Evolutionary conservation across 2,797 vertebrate genomes (phyloP).

Genomic region (Spheniscus humboldti): DNA sequence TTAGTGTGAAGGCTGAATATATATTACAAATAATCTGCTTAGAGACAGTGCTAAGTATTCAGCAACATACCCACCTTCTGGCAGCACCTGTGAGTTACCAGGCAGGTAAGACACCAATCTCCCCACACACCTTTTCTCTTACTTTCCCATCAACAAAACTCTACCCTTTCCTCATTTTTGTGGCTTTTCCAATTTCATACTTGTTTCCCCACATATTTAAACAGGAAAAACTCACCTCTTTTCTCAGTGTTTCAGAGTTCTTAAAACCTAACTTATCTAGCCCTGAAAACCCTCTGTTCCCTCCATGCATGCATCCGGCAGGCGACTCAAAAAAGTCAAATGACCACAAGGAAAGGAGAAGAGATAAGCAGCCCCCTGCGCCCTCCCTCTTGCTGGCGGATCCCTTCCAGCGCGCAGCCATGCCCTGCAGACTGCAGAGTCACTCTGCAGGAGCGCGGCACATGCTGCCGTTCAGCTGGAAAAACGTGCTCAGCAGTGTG

Average conservation of each 20-base stretch:
- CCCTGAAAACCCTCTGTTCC: background rate
- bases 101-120: background rate
- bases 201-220: background rate
- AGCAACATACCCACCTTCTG: background rate
- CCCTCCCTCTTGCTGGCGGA: background rate
- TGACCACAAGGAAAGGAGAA: background rate
- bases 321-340: background rate
- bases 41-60: background rate
- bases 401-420: background rate
- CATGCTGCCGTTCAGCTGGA: background rate
- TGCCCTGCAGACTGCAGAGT: slow-evolving; percentile 62
- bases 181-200: slow-evolving; percentile 20
- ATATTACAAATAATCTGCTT: background rate
- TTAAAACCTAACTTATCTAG: background rate
- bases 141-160: background rate
- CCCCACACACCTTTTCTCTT: background rate
- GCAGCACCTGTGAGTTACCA: background rate
- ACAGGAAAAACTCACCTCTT: background rate
- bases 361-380: background rate
- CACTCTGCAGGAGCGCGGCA: slow-evolving; percentile 44
- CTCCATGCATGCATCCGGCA: rapidly evolving
- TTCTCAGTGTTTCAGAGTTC: background rate
- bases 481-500: background rate
- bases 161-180: slow-evolving; percentile 7
- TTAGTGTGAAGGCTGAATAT: background rate